Conservation (phyloP, 53 echinoderm and acorn worm genomes). For the Patiria pectinifera region DNA sequence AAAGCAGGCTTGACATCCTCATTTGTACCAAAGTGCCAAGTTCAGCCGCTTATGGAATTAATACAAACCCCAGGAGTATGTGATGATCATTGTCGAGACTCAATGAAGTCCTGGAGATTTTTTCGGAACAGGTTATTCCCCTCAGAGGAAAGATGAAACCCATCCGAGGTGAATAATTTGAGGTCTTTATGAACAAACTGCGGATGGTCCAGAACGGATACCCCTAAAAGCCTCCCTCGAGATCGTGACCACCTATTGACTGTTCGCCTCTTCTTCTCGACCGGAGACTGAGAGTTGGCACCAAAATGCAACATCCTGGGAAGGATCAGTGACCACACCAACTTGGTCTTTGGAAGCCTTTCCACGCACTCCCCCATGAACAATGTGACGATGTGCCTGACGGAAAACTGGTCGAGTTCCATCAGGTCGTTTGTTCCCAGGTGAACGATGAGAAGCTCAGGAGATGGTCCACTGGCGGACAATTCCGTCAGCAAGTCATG, state of each 20-base stretch:
- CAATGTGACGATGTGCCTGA: background rate
- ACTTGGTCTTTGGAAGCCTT: background rate
- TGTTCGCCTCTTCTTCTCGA: background rate
- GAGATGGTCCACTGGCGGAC: background rate
- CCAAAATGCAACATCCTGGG: slow-evolving; percentile 19
- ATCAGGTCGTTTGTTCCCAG: slow-evolving; percentile 9
- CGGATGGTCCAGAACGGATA: background rate
- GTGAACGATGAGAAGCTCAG: background rate
- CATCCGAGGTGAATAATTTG: background rate
- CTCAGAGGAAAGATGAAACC: background rate
- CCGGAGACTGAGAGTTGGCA: background rate
- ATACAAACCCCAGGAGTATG: background rate
- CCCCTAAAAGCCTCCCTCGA: background rate
- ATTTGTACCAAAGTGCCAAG: too few species aligned
- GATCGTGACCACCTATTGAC: background rate
- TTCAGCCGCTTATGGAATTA: background rate
- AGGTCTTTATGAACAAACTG: background rate
- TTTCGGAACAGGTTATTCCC: background rate
- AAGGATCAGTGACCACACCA: slow-evolving; percentile 12
- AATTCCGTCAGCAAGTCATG: background rate
- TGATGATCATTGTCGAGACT: background rate
- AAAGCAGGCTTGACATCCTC: too few species aligned
- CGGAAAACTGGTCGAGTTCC: background rate
- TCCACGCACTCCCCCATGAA: slow-evolving; percentile 7
- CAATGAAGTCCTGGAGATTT: background rate